These are phyloP conservation scores for Manduca sexta DNA, from an alignment of 1,140 invertebrate genomes.

Conservation along the genomic window DNA sequence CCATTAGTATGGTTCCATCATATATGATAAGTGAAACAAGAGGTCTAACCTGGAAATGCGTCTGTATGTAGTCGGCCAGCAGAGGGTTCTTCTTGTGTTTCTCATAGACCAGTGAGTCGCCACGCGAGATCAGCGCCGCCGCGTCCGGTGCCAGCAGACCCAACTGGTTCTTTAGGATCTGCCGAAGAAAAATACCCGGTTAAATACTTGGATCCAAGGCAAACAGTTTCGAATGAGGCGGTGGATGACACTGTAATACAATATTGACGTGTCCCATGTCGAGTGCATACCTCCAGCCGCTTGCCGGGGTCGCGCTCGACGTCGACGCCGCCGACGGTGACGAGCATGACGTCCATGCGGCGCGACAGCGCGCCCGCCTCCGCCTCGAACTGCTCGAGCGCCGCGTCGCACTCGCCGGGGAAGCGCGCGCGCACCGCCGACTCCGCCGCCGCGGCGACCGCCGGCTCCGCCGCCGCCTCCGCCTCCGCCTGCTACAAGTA, in stretches of 20 bases:
- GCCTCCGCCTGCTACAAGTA: slow-evolving; percentile 10
- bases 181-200: slow-evolving; percentile 1
- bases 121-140: slow-evolving; percentile 84
- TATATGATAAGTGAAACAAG: not conserved
- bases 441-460: not conserved
- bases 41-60: slow-evolving; percentile 66
- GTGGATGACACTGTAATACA: no score
- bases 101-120: slow-evolving; percentile 80
- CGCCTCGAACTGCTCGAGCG: slow-evolving; percentile 74
- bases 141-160: slow-evolving; percentile 83
- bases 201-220: no score
- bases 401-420: slow-evolving; percentile 59
- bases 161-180: slow-evolving; percentile 79
- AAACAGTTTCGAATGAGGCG: no score
- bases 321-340: slow-evolving; percentile 78
- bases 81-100: slow-evolving; percentile 72
- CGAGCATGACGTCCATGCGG: slow-evolving; percentile 79
- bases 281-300: slow-evolving; percentile 74
- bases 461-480: slow-evolving; percentile 15
- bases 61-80: slow-evolving; percentile 74
- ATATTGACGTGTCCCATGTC: no score
- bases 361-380: slow-evolving; percentile 77
- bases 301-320: slow-evolving; percentile 79
- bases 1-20: not conserved
- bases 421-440: slow-evolving; percentile 24